Percentiles rank a stretch among this genome's conserved stretches.
These are phyloP conservation scores for Colossoma macropomum DNA, from an alignment of 2,113 vertebrate genomes.

Conservation along the genomic window DNA sequence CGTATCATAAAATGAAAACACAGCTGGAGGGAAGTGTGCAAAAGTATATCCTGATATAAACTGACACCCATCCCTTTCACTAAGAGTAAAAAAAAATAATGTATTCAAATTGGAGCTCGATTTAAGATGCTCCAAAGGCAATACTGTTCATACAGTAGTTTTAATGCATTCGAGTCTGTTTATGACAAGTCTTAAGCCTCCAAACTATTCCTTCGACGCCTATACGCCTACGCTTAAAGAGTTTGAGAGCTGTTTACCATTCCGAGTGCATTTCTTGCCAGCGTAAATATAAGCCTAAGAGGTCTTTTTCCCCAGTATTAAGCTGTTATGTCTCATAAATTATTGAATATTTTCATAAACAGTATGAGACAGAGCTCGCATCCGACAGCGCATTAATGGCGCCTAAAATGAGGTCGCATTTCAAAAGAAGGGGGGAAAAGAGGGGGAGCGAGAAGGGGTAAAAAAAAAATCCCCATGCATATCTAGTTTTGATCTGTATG, in stretches of 20 bases:
- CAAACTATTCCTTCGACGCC: background rate
- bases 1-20: background rate
- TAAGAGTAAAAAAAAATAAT: background rate
- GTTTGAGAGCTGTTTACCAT: slow-evolving; percentile 27
- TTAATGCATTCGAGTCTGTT: background rate
- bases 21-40: background rate
- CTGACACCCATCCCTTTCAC: background rate
- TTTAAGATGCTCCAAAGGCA: slow-evolving; percentile 7
- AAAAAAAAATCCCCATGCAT: slow-evolving; percentile 46
- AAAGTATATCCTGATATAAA: background rate
- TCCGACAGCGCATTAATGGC: slow-evolving; percentile 62
- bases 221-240: slow-evolving; percentile 18
- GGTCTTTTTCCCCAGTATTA: slow-evolving; percentile 46
- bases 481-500: slow-evolving; percentile 28
- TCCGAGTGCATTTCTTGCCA: slow-evolving; percentile 15
- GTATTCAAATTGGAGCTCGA: background rate
- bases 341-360: slow-evolving; percentile 54
- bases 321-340: slow-evolving; percentile 53
- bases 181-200: slow-evolving; percentile 15
- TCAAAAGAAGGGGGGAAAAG: slow-evolving; percentile 50
- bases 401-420: slow-evolving; percentile 73
- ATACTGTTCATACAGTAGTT: background rate
- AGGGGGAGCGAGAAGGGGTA: background rate
- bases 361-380: slow-evolving; percentile 40
- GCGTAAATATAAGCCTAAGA: slow-evolving; percentile 46